Conservation (phyloP, 2,888 invertebrate genomes). For the Trisateles emortualis region DNA sequence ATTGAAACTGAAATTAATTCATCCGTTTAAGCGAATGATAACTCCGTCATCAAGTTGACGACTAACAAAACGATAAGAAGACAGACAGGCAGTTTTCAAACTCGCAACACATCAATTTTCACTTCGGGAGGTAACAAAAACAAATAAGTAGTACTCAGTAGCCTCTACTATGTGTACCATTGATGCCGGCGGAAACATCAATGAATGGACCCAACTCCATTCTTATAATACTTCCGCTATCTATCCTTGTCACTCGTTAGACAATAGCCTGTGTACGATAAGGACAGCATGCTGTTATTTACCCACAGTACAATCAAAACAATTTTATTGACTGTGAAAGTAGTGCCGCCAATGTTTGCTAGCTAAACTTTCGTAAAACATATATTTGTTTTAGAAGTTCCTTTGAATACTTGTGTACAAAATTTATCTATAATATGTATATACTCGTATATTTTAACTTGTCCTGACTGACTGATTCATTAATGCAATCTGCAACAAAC, state of each 20-base stretch:
- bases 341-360: constrained; percentile 50
- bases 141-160: not conserved
- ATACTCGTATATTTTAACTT: too few species aligned
- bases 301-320: constrained; percentile 58
- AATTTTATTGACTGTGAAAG: constrained; percentile 61
- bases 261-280: constrained; percentile 38
- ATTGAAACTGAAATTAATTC: too few species aligned
- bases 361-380: constrained; percentile 33
- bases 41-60: too few species aligned
- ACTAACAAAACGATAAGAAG: too few species aligned
- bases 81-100: not conserved
- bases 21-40: too few species aligned
- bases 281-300: constrained; percentile 50
- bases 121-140: not conserved
- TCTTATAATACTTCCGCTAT: constrained; percentile 74
- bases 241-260: constrained; percentile 59
- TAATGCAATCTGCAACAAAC: too few species aligned
- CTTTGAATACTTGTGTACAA: not conserved
- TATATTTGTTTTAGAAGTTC: not conserved
- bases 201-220: constrained; percentile 76
- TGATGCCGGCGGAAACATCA: constrained; percentile 70
- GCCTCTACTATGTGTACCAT: constrained; percentile 41
- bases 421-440: too few species aligned
- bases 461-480: too few species aligned
- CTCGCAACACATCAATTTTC: too few species aligned